Percentiles rank a stretch among this genome's conserved stretches.
phyloP scores from a whole-genome alignment of 2,113 vertebrate species.

The Psammodynastes pulverulentus region DNA sequence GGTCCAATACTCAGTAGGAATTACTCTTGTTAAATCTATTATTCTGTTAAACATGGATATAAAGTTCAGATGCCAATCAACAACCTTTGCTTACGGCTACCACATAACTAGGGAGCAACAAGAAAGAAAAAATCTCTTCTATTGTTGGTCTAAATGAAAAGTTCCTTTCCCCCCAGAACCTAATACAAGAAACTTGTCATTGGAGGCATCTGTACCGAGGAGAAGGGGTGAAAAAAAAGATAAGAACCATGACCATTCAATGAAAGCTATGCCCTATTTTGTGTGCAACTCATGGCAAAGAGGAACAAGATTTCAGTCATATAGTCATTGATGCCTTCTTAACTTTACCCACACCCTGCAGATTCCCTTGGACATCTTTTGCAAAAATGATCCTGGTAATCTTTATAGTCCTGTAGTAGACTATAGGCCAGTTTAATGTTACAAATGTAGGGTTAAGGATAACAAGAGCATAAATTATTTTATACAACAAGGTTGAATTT shows the following conservation, averaged over 20 bases:
- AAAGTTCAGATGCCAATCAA: neutral
- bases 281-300: neutral
- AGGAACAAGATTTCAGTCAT: neutral
- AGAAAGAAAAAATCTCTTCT: neutral
- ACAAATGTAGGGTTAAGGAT: neutral
- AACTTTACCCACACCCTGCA: neutral
- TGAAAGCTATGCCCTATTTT: neutral
- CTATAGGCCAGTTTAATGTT: neutral
- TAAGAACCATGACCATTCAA: neutral
- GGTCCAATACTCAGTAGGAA: neutral
- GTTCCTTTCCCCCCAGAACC: neutral
- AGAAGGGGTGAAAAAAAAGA: neutral
- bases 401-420: neutral
- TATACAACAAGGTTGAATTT: neutral
- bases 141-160: neutral
- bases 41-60: neutral
- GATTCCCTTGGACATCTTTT: neutral
- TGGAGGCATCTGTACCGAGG: neutral
- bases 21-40: neutral
- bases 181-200: neutral
- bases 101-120: neutral
- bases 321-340: neutral
- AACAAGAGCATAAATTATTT: neutral
- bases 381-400: neutral
- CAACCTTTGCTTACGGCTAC: neutral